These are phyloP conservation scores for Agapostemon virescens DNA, from an alignment of 2,888 invertebrate species.

Conservation along the genomic window DNA sequence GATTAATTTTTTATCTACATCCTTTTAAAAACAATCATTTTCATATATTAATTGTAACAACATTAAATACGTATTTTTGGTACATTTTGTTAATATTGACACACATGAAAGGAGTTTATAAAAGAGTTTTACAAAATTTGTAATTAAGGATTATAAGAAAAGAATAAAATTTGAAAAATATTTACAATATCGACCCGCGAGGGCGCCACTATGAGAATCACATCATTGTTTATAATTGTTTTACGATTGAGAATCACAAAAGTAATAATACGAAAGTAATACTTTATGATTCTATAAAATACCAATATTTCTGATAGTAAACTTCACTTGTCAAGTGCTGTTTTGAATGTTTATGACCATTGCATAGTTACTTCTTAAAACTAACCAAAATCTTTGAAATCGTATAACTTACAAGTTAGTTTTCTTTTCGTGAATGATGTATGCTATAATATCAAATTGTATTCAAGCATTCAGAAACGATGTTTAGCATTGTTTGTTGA, in stretches of 20 bases:
- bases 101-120: not conserved
- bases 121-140: not conserved
- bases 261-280: constrained; percentile 7
- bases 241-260: not conserved
- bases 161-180: constrained; percentile 25
- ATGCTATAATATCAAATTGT: constrained; percentile 22
- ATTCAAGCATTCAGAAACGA: constrained; percentile 8
- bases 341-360: not conserved
- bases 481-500: constrained; percentile 15
- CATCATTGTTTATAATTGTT: constrained; percentile 23
- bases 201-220: constrained; percentile 30
- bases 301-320: constrained; percentile 8
- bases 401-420: constrained; percentile 33
- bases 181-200: constrained; percentile 34
- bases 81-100: constrained; percentile 24
- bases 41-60: constrained; percentile 51
- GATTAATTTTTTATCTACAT: constrained; percentile 52
- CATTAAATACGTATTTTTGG: constrained; percentile 31
- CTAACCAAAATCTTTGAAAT: constrained; percentile 44
- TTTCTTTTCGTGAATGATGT: constrained; percentile 23
- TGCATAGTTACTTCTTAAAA: not conserved
- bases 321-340: not conserved
- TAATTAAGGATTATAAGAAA: not conserved
- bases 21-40: constrained; percentile 55
- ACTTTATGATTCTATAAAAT: constrained; percentile 5